These are phyloP conservation scores for Rhabdophis nuchalis DNA, from an alignment of 2,797 vertebrate species.

Conservation along the genomic window DNA sequence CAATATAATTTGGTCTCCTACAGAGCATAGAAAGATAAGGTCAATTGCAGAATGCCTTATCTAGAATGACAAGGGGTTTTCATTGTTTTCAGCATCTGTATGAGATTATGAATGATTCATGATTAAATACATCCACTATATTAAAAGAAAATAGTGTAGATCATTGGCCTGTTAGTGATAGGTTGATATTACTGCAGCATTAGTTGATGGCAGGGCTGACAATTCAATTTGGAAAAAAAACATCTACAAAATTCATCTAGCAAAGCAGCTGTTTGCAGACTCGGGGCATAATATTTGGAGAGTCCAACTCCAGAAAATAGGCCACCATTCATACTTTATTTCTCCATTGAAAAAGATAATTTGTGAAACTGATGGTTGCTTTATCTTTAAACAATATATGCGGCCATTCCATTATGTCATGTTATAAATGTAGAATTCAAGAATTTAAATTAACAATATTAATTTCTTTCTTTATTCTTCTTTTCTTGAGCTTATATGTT, in stretches of 20 bases:
- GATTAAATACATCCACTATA: constrained; percentile 54
- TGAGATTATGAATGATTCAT: constrained; percentile 57
- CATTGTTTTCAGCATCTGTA: constrained; percentile 55
- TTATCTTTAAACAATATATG: constrained; percentile 53
- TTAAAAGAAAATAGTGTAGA: constrained; percentile 35
- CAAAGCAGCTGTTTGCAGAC: constrained; percentile 31
- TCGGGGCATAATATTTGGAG: constrained; percentile 36
- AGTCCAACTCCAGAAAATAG: background rate
- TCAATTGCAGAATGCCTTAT: constrained; percentile 33
- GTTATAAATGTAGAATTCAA: constrained; percentile 59
- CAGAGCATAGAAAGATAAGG: background rate
- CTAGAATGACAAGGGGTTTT: constrained; percentile 43
- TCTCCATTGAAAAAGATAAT: constrained; percentile 52
- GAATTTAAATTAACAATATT: constrained; percentile 33
- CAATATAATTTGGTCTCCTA: background rate
- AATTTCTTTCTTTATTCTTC: constrained; percentile 43
- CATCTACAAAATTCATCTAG: constrained; percentile 43
- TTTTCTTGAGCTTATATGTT: constrained; percentile 32
- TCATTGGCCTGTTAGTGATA: constrained; percentile 53
- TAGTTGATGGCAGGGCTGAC: constrained; percentile 49
- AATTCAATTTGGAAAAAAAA: constrained; percentile 61
- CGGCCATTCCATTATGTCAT: constrained; percentile 45
- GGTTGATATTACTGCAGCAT: constrained; percentile 43
- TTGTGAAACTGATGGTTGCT: constrained; percentile 40
- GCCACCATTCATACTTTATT: constrained; percentile 35